phyloP scores from a whole-genome alignment of 2,888 invertebrate genomes.

The Candidula unifasciata region DNA sequence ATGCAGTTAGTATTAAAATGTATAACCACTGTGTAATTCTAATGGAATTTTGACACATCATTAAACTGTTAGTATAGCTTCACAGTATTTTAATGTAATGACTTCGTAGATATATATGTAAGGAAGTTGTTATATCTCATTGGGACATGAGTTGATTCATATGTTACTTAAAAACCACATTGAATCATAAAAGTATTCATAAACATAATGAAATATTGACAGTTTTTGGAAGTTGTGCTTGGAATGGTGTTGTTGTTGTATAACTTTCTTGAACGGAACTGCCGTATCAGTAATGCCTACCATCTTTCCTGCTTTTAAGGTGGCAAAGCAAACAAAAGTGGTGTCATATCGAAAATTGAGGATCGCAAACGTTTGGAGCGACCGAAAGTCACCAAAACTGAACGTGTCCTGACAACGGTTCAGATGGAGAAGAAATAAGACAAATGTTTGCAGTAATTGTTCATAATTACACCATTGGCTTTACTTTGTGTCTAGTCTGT shows the following conservation, averaged over 20 bases:
- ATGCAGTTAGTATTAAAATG: background rate
- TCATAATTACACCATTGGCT: background rate
- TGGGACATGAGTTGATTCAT: too few species aligned
- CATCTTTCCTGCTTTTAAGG: conserved; percentile 10
- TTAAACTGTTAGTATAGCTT: background rate
- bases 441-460: background rate
- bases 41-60: background rate
- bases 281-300: background rate
- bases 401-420: conserved; percentile 35
- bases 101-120: background rate
- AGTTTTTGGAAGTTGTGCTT: background rate
- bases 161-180: too few species aligned
- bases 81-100: background rate
- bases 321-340: conserved; percentile 22
- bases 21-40: background rate
- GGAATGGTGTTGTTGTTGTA: too few species aligned
- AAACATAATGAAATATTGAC: background rate
- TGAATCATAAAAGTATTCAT: too few species aligned
- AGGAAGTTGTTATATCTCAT: background rate
- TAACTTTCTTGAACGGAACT: background rate
- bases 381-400: conserved; percentile 35
- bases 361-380: conserved; percentile 36
- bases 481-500: background rate
- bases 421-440: conserved; percentile 33
- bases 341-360: conserved; percentile 34